Conservation (phyloP, 2,797 vertebrate species). For the Zenarchopterus dispar region DNA sequence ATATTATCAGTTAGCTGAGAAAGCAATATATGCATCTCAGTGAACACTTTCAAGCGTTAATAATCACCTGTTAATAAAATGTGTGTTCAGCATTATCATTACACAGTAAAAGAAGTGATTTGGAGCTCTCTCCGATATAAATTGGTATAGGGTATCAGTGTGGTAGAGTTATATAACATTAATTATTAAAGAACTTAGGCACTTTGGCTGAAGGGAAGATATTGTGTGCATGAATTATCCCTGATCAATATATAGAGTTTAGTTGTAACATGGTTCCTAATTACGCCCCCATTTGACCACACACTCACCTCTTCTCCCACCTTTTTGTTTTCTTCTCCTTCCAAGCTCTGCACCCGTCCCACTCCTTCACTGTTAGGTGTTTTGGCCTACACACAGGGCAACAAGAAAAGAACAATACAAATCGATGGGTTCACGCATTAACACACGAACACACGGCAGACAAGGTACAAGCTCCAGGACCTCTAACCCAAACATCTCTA, state of each 20-base stretch:
- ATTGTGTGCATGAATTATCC: conserved; percentile 67
- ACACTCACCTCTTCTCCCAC: conserved; percentile 62
- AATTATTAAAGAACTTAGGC: conserved; percentile 63
- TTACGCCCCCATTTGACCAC: conserved; percentile 72
- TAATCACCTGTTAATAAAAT: too few relatives aligned
- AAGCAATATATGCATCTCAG: conserved; percentile 1
- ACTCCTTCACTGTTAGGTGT: conserved; percentile 60
- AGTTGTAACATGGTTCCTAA: conserved; percentile 67
- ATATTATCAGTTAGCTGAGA: not conserved
- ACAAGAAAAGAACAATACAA: conserved; percentile 46
- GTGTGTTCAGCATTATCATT: conserved; percentile 2
- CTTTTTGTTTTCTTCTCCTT: conserved; percentile 56
- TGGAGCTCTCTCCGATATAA: conserved; percentile 33
- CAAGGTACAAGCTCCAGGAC: conserved; percentile 60
- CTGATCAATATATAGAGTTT: conserved; percentile 72
- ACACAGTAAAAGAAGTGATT: conserved; percentile 13
- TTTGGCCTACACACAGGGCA: conserved; percentile 60
- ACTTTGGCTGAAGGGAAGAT: conserved; percentile 53
- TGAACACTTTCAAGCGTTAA: not conserved
- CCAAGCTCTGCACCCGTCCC: conserved; percentile 54
- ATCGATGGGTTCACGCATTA: conserved; percentile 70
- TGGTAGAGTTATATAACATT: conserved; percentile 45
- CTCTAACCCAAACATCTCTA: conserved; percentile 68
- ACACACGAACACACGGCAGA: conserved; percentile 49
- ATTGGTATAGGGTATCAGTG: conserved; percentile 19